Evolutionary conservation across 2,888 invertebrate species (phyloP).

Genomic region (Phortica magna): DNA sequence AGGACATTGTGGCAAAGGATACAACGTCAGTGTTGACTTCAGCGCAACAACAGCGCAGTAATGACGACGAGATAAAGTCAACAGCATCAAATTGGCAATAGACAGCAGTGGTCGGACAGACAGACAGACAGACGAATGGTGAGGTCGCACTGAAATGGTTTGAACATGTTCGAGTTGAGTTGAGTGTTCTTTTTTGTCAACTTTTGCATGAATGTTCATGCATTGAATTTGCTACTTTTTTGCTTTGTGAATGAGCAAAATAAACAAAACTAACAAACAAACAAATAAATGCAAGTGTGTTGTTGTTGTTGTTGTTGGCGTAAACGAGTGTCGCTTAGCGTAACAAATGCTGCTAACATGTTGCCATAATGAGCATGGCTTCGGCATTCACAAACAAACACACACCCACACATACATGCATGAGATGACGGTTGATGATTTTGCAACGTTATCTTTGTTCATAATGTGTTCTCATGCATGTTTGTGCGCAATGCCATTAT

Average conservation of each 20-base stretch:
- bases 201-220: background rate
- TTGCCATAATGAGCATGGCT: constrained; percentile 63
- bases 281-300: constrained; percentile 16
- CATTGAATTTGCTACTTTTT: background rate
- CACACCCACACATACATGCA: background rate
- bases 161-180: background rate
- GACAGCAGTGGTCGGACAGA: constrained; percentile 13
- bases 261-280: constrained; percentile 11
- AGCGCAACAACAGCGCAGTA: background rate
- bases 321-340: constrained; percentile 63
- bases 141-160: background rate
- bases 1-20: background rate
- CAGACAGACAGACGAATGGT: background rate
- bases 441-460: background rate
- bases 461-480: constrained; percentile 25
- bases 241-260: constrained; percentile 16
- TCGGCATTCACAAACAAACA: background rate
- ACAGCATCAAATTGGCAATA: constrained; percentile 60
- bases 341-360: constrained; percentile 69
- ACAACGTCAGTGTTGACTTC: background rate
- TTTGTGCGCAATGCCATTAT: background rate
- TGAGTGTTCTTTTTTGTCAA: background rate
- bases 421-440: background rate
- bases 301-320: background rate
- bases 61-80: constrained; percentile 58